Conservation (phyloP, 2,113 vertebrate genomes). For the Apeltes quadracus region DNA sequence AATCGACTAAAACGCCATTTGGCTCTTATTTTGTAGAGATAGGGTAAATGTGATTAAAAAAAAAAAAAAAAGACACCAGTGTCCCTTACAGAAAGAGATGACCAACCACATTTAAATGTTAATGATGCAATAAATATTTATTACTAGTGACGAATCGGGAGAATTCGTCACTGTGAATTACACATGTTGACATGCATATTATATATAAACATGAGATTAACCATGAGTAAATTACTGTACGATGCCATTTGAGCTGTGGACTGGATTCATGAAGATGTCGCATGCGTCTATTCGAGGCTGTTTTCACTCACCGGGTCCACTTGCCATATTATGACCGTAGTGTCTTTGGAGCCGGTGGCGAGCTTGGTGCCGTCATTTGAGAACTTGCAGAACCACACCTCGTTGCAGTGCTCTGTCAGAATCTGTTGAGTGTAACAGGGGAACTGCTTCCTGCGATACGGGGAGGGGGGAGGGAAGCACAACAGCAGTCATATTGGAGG, state of each 20-base stretch:
- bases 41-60: neutral
- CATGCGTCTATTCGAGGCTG: neutral
- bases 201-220: neutral
- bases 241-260: conserved; percentile 2
- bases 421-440: conserved; percentile 99
- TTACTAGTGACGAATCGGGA: neutral
- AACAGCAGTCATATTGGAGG: neutral
- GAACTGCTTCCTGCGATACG: conserved; percentile 91
- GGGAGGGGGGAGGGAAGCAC: neutral
- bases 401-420: conserved; percentile 98
- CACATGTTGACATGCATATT: neutral
- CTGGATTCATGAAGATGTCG: neutral
- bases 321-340: conserved; percentile 99
- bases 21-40: neutral
- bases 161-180: neutral
- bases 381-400: conserved; percentile 99
- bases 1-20: neutral
- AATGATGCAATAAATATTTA: neutral
- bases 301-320: conserved; percentile 90
- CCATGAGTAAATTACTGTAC: neutral
- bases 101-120: neutral
- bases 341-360: conserved; percentile 99
- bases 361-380: conserved; percentile 99
- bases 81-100: neutral
- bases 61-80: neutral